These are phyloP conservation scores for Zaprionus gabonicus DNA, from an alignment of 1,140 invertebrate genomes.

Conservation along the genomic window DNA sequence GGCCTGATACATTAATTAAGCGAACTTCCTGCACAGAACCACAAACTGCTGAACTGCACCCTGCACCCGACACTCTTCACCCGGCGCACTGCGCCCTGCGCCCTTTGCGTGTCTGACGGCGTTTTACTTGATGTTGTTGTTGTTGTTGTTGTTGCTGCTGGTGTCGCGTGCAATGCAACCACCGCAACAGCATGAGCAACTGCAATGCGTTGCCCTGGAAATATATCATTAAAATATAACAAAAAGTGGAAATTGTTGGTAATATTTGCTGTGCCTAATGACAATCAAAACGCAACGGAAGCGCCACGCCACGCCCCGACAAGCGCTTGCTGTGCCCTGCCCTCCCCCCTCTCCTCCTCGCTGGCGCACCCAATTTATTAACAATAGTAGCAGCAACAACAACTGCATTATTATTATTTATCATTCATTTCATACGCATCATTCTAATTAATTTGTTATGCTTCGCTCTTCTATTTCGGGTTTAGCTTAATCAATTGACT, in stretches of 20 bases:
- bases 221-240: conserved; percentile 53
- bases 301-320: conserved; percentile 26
- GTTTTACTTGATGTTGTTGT: conserved; percentile 10
- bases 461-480: conserved; percentile 13
- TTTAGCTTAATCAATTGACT: conserved; percentile 38
- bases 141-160: conserved; percentile 10
- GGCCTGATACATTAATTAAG: conserved; percentile 45
- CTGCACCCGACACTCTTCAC: not conserved
- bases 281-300: conserved; percentile 45
- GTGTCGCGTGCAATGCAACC: conserved; percentile 29
- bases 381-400: conserved; percentile 24
- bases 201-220: conserved; percentile 35
- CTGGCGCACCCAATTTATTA: conserved; percentile 17
- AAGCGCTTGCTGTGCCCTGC: not conserved
- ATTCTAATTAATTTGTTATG: conserved; percentile 62
- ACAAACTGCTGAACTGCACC: conserved; percentile 8
- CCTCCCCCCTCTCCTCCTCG: not conserved
- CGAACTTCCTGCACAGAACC: conserved; percentile 37
- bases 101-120: conserved; percentile 37
- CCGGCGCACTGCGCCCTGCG: not conserved
- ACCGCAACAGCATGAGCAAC: conserved; percentile 17
- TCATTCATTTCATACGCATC: conserved; percentile 23
- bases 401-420: conserved; percentile 39
- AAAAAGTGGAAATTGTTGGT: conserved; percentile 9
- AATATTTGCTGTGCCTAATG: conserved; percentile 38